A percentile compares a stretch with the other conserved stretches of the same genome.
Evolutionary conservation across 23 tunicate species (phyloP).

Genomic region (Botrylloides violaceus): DNA sequence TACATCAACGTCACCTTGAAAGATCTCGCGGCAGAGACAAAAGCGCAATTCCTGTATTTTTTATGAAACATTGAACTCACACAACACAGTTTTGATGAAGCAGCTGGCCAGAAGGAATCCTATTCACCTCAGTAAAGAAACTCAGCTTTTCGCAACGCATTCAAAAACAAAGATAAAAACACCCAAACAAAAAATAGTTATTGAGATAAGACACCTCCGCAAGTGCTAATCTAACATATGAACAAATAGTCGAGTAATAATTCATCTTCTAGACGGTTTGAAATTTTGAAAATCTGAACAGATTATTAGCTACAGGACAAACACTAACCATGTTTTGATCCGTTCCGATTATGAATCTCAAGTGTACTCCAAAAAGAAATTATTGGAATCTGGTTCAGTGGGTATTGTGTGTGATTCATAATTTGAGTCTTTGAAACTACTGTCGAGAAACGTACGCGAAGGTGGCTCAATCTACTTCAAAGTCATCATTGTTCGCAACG

Average conservation of each 20-base stretch:
- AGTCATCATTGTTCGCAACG: too few species aligned
- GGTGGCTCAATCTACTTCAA: too few species aligned
- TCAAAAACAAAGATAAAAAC: background rate
- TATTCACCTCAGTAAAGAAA: background rate
- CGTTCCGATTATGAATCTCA: background rate
- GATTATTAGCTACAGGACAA: conserved; percentile 2
- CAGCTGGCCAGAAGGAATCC: background rate
- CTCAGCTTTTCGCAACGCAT: background rate
- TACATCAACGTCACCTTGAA: too few species aligned
- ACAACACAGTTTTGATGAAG: background rate
- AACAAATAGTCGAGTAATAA: background rate
- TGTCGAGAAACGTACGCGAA: too few species aligned
- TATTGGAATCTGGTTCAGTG: too few species aligned
- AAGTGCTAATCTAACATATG: conserved; percentile 1
- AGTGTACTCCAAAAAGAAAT: background rate
- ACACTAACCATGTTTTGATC: background rate
- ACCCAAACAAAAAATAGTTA: background rate
- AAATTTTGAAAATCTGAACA: background rate
- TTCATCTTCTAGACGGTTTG: background rate
- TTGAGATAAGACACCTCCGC: background rate
- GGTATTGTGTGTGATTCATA: too few species aligned
- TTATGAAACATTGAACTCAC: too few species aligned
- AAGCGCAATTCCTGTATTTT: too few species aligned
- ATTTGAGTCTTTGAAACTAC: too few species aligned
- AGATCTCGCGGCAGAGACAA: too few species aligned